Percentiles rank a stretch among this genome's conserved stretches.
These are phyloP conservation scores for Lordiphosa clarofinis DNA, from an alignment of 1,140 invertebrate species.

Conservation along the genomic window DNA sequence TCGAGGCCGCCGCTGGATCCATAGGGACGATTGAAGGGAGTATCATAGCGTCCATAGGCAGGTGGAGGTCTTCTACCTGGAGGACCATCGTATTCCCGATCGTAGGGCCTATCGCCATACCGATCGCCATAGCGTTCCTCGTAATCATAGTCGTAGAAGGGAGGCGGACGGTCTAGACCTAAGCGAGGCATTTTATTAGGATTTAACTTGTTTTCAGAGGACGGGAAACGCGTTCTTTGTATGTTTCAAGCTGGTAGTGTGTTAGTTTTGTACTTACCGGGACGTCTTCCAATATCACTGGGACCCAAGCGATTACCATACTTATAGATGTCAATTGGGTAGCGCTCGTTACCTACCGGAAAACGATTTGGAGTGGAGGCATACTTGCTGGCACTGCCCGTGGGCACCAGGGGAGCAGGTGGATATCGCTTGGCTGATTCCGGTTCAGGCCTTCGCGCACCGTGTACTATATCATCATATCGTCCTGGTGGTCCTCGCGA, in stretches of 20 bases:
- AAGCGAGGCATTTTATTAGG: not conserved
- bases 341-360: slow-evolving; percentile 77
- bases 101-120: slow-evolving; percentile 47
- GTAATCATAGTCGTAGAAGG: slow-evolving; percentile 74
- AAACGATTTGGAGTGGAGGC: slow-evolving; percentile 75
- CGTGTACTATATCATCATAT: slow-evolving; percentile 73
- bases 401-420: slow-evolving; percentile 65
- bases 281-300: slow-evolving; percentile 51
- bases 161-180: slow-evolving; percentile 73
- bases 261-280: slow-evolving; percentile 65
- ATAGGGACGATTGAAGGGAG: slow-evolving; percentile 63
- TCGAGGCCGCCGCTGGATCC: slow-evolving; percentile 41
- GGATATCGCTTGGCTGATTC: slow-evolving; percentile 75
- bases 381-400: slow-evolving; percentile 68
- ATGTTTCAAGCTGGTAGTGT: slow-evolving; percentile 20
- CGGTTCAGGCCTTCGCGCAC: slow-evolving; percentile 64
- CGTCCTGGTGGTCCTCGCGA: slow-evolving; percentile 49
- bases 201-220: slow-evolving; percentile 14
- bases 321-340: slow-evolving; percentile 78
- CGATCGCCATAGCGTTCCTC: slow-evolving; percentile 71
- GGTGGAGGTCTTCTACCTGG: slow-evolving; percentile 70
- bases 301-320: slow-evolving; percentile 74
- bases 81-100: slow-evolving; percentile 72
- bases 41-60: slow-evolving; percentile 70
- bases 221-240: slow-evolving; percentile 3